phyloP scores from a whole-genome alignment of 2,888 invertebrate species.

The Pammene fasciana region DNA sequence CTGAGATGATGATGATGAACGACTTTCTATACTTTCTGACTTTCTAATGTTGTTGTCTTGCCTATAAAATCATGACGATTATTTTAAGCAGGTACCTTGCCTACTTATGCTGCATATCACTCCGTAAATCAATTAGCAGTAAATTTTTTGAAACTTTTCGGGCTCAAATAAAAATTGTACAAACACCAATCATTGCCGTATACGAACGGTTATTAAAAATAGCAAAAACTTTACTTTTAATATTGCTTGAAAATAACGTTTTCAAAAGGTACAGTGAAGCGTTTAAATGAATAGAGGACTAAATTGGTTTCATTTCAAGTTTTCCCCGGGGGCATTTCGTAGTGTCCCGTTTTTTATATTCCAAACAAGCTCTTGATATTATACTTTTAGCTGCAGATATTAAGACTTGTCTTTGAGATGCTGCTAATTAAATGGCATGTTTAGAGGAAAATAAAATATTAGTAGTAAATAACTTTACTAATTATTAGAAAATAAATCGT shows the following conservation, averaged over 20 bases:
- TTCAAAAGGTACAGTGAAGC: conserved; percentile 5
- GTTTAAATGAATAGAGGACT: conserved; percentile 30
- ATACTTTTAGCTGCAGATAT: conserved; percentile 6
- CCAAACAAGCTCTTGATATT: conserved; percentile 13
- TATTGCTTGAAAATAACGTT: conserved; percentile 6
- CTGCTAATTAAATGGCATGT: not conserved
- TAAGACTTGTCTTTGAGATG: conserved; percentile 3
- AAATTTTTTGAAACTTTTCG: too few relatives aligned
- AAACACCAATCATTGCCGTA: not conserved
- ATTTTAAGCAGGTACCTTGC: too few relatives aligned
- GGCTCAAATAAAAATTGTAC: not conserved
- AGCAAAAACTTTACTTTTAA: not conserved
- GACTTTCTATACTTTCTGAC: too few relatives aligned
- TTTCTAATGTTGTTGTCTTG: too few relatives aligned
- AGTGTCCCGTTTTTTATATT: conserved; percentile 6
- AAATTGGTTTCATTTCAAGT: conserved; percentile 33
- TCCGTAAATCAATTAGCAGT: too few relatives aligned
- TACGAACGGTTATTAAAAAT: not conserved
- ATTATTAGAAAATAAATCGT: not conserved
- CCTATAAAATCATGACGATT: too few relatives aligned
- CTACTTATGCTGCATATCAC: too few relatives aligned
- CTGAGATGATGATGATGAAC: too few relatives aligned
- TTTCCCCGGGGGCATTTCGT: conserved; percentile 1
- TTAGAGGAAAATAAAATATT: not conserved
- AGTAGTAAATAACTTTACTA: not conserved